Base-by-base conservation (phyloP, 2,888 invertebrate genomes). In the Ichneumoninae sp. region DNA sequence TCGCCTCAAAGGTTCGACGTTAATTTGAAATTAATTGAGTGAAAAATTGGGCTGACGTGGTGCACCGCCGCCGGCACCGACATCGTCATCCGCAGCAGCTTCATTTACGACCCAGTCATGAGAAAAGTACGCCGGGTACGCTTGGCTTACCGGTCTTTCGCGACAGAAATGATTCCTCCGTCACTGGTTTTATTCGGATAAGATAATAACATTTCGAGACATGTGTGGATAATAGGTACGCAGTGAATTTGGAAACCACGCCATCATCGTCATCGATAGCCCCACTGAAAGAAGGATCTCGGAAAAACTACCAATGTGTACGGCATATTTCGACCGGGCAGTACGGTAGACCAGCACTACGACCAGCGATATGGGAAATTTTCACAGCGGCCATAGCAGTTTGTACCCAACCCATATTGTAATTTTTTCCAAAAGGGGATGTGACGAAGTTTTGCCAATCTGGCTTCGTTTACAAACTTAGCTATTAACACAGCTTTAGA, bases 1-100 rank as follows among this genome's bases (percentile, higher is more conserved):
- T 57, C 54, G 36, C 16, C 65, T 44, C 71, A 68, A 72, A 82
- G 68, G 44, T 74, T 82, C 78, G 82, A 78, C 78, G 70, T 74
- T 78, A 62, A 72, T 82, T 82, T 52, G 72, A 82, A 82, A 78
- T 82, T 82, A 82, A 82, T 82, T 82, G 82, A 78, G 82, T 74
- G 72, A 78, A 82, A 82, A 82, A 82, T 78, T 82, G 78, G 72
- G 52, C 78, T 74, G 72, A 78, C 68, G 66, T 77, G 44, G 36
- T 66, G 66, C 22, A 22, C 40, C 40, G 40, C 19, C 36, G 40
- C 36, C 10, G 22, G 60, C 40, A 19, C 6, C 36, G 68, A 54
- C 74, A 72, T 57, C 57, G 22, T 62, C 70, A 71, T 76, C 65
- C 50, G 2, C 19, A 76, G 70, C 57, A 60, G 19, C 33, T 50